Evolutionary conservation across 1,140 invertebrate species (phyloP), one percentile per base, ranked within the genome.

Genomic region (Cyclargus thomasi): DNA sequence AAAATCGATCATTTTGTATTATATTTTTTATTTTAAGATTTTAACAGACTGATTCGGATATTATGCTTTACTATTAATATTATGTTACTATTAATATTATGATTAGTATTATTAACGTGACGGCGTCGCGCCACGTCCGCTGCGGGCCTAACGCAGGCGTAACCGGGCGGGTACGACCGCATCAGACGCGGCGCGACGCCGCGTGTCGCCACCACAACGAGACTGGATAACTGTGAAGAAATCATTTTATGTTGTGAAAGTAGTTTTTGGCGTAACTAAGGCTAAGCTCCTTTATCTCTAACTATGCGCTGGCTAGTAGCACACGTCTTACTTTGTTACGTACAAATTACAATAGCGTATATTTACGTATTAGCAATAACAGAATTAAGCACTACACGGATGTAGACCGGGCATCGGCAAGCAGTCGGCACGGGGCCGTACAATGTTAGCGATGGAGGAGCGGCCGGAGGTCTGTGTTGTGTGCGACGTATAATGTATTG

Each of bases 121-220:
- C 39, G 1, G 39, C 14, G 59, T n/a, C 62, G 62, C 67, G 20
- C 22, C 21, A 14, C 14, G 16, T 20, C 21, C 5, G 23, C 16
- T 14, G 10, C 21, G 10, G 6, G 18, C n/a, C 23, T 5, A 3
- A 3, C 17, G 29, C 29, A 29, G 23, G 20, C 23, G 47, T 53
- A 22, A 22, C 6, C 17, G 53, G 55, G 64, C 10, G 47, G 53
- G n/a, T 47, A 21, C 55, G n/a, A 16, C 63, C 14, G 53, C 55
- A 47, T 36, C 53, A 29, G 20, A 55, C 59, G 63, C 62, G 67
- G 59, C 66, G 65, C 67, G 53, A 23, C 57, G 69, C 70, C 63
- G 23, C 63, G 23, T 64, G 5, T 74, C 70, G 70, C 76, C 73
- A 73, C 75, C 73, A 72, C 65, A 71, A 76, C 71, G 76, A 76